These are phyloP conservation scores for Liopterus haemorrhoidalis DNA, from an alignment of 2,888 invertebrate species.

Conservation along the genomic window DNA sequence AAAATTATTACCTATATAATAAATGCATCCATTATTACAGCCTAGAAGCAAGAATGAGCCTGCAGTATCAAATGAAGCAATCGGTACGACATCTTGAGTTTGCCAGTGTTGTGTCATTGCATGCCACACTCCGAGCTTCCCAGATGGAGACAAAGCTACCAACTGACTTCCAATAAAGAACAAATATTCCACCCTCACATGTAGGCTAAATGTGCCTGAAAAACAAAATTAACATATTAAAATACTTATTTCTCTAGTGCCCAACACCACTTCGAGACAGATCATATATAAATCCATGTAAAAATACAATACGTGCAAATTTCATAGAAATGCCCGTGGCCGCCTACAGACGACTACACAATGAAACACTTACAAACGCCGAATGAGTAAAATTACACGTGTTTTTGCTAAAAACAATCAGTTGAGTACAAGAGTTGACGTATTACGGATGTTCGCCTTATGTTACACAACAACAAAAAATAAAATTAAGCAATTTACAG, in stretches of 20 bases:
- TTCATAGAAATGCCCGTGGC: too few relatives aligned
- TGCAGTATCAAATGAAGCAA: constrained; percentile 94
- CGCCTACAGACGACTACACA: too few relatives aligned
- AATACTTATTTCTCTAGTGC: too few relatives aligned
- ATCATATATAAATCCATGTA: too few relatives aligned
- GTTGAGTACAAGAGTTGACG: too few relatives aligned
- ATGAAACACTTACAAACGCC: too few relatives aligned
- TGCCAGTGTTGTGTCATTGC: constrained; percentile 99
- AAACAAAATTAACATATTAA: constrained; percentile 27
- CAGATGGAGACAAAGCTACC: constrained; percentile 87
- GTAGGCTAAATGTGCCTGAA: constrained; percentile 81
- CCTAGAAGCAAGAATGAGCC: constrained; percentile 92
- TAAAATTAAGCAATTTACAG: constrained; percentile 7
- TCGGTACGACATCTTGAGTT: constrained; percentile 91
- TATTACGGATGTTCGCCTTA: too few relatives aligned
- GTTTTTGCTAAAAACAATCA: too few relatives aligned
- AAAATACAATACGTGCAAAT: constrained; percentile 1
- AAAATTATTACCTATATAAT: constrained; percentile 75
- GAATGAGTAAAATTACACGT: too few relatives aligned
- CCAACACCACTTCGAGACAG: too few relatives aligned
- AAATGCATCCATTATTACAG: constrained; percentile 93
- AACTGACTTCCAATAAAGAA: constrained; percentile 97
- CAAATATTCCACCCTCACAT: constrained; percentile 88
- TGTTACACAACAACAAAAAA: constrained; percentile 14
- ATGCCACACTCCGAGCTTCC: constrained; percentile 99